Conservation (phyloP, 2,888 invertebrate genomes). For the Leptinotarsa tumamoca region DNA sequence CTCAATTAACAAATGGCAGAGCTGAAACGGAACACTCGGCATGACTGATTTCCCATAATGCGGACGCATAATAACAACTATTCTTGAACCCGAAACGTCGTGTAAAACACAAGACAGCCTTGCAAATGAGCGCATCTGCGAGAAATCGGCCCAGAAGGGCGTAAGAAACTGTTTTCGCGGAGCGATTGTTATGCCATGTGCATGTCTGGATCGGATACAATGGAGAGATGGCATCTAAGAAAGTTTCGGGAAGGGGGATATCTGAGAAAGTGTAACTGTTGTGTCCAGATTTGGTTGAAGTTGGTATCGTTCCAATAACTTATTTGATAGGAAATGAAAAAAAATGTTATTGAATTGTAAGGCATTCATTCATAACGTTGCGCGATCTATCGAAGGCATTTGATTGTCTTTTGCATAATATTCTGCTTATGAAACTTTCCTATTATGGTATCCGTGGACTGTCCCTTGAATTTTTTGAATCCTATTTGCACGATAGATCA, state of each 20-base stretch:
- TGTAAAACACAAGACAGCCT: constrained; percentile 19
- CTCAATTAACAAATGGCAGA: constrained; percentile 46
- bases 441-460: no score
- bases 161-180: constrained; percentile 42
- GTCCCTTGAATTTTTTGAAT: no score
- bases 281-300: background rate
- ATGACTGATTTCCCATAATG: constrained; percentile 45
- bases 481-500: no score
- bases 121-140: constrained; percentile 52
- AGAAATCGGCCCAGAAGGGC: constrained; percentile 45
- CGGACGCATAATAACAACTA: constrained; percentile 33
- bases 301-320: background rate
- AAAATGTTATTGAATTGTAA: no score
- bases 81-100: constrained; percentile 35
- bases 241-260: constrained; percentile 3
- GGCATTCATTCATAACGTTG: no score
- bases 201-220: constrained; percentile 35
- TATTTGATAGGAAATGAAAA: no score
- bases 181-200: constrained; percentile 49
- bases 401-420: no score
- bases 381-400: no score
- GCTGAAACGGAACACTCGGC: constrained; percentile 39
- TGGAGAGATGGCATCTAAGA: constrained; percentile 31
- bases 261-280: background rate
- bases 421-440: no score